These are phyloP conservation scores for Drosophila aldrichi DNA, from an alignment of 2,888 invertebrate species.

Conservation along the genomic window DNA sequence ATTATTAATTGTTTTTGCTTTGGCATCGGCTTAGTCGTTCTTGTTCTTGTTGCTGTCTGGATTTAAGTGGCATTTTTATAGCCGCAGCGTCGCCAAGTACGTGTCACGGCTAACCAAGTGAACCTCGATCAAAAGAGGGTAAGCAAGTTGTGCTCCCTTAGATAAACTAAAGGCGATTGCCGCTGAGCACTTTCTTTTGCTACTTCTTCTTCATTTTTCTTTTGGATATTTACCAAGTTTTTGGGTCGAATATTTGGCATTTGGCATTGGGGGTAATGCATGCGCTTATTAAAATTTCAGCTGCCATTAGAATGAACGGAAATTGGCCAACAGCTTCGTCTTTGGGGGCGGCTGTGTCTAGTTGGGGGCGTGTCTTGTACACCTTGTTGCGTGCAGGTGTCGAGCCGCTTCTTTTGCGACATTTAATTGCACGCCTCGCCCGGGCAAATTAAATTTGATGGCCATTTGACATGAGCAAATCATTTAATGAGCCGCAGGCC, in stretches of 20 bases:
- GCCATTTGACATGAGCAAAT: conserved; percentile 60
- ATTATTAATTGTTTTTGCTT: conserved; percentile 77
- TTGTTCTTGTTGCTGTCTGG: conserved; percentile 39
- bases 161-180: conserved; percentile 63
- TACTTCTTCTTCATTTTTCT: background rate
- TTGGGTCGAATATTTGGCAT: conserved; percentile 29
- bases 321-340: conserved; percentile 39
- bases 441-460: conserved; percentile 69
- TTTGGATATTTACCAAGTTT: conserved; percentile 49
- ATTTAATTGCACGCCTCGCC: conserved; percentile 51
- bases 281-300: conserved; percentile 72
- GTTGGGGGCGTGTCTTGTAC: conserved; percentile 5
- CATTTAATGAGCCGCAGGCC: conserved; percentile 54
- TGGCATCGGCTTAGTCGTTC: conserved; percentile 26
- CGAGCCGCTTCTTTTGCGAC: conserved; percentile 25
- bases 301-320: conserved; percentile 65
- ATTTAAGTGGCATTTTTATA: conserved; percentile 75
- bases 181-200: conserved; percentile 15
- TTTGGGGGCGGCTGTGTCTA: background rate
- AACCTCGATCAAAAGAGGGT: background rate
- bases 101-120: conserved; percentile 49
- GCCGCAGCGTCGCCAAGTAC: conserved; percentile 53
- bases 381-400: conserved; percentile 66
- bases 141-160: conserved; percentile 30
- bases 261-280: conserved; percentile 54